Evolutionary conservation across 2,113 vertebrate species (phyloP).

Genomic region (Pantherophis guttatus): DNA sequence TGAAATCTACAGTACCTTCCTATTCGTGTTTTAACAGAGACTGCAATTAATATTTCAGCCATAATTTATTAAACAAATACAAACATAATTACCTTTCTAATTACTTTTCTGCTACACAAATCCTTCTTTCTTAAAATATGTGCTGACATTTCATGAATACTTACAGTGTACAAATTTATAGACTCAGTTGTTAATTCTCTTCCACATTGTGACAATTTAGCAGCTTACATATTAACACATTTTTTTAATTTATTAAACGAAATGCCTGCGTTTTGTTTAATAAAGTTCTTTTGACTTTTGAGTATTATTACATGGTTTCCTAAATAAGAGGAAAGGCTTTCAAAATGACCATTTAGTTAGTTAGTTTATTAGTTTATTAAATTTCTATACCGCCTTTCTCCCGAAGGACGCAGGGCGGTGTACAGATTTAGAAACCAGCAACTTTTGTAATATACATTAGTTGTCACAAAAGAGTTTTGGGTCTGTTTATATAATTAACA

Average conservation of each 20-base stretch:
- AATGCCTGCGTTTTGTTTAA: neutral
- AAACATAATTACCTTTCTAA: slow-evolving; percentile 44
- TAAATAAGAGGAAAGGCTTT: neutral
- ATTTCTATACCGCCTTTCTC: no score
- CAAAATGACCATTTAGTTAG: neutral
- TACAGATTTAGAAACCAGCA: neutral
- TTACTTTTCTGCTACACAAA: slow-evolving; percentile 21
- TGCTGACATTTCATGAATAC: slow-evolving; percentile 29
- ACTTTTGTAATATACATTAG: neutral
- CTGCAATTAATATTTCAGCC: slow-evolving; percentile 59
- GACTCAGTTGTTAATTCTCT: slow-evolving; percentile 28
- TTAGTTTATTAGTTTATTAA: no score
- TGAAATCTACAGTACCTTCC: slow-evolving; percentile 56
- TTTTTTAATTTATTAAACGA: neutral
- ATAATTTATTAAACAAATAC: slow-evolving; percentile 54
- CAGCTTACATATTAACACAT: slow-evolving; percentile 16
- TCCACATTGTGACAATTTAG: slow-evolving; percentile 18
- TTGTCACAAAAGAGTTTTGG: neutral
- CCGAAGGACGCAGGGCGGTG: no score
- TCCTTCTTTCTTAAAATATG: slow-evolving; percentile 45
- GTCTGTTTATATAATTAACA: neutral
- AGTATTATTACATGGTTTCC: neutral
- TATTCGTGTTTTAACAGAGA: slow-evolving; percentile 1
- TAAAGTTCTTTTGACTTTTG: neutral
- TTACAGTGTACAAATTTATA: slow-evolving; percentile 24